Evolutionary conservation across 2,797 vertebrate species (phyloP), one percentile per base, ranked within the genome.

Genomic region (Hoplostethus mediterraneus): DNA sequence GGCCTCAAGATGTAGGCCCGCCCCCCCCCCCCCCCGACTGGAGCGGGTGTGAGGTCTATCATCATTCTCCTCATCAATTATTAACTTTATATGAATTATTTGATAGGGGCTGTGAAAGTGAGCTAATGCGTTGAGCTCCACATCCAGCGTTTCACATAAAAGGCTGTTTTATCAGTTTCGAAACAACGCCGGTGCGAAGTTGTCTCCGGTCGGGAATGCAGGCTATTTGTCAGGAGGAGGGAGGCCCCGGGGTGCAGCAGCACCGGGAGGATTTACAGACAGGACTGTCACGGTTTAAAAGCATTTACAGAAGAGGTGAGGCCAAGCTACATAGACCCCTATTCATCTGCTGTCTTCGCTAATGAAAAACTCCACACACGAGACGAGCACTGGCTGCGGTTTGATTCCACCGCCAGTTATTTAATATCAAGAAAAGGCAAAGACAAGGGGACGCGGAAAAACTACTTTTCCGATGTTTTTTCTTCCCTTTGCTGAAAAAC

Each of bases 281-380:
- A 80, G 61, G 80, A 93, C 79, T 84, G 87, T 93, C 87, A 83
- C 64, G 73, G 65, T 92, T 92, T 90, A 89, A 88, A 92, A 87
- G 76, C 82, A 80, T 86, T 85, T 89, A 82, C 75, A 33, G 87
- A 65, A 21, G 83, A 90, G 83, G 91, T 84, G 84, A 90, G 82
- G 83, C 87, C 84, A 75, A 83, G 86, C 88, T 73, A 82, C 90
- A 94, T 87, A 95, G 90, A 85, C 89, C 84, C 77, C 93, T 85
- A 94, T 94, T 95, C 93, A 94, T 93, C 87, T 73, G 63, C 90
- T 90, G 89, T 93, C 93, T 89, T 90, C 71, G 25, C 89, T 90
- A 86, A 92, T 92, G 90, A 94, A 92, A 94, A 89, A 88, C 84
- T 83, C 88, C 84, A 90, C 91, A 92, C 91, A 92, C 71, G 82